These are phyloP conservation scores for Polymixis lichenea DNA, from an alignment of 2,888 invertebrate genomes.

Conservation along the genomic window DNA sequence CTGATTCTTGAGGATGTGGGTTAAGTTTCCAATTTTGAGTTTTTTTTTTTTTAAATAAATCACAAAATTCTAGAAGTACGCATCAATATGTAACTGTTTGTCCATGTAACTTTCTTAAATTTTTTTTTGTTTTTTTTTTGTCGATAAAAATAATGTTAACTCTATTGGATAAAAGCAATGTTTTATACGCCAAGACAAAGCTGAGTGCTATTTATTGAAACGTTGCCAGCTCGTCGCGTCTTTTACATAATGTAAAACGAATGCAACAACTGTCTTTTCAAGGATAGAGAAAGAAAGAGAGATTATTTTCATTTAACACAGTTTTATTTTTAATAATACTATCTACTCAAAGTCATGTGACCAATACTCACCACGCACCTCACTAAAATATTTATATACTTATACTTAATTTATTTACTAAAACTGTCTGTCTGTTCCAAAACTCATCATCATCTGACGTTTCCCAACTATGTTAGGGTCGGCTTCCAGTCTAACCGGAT, in stretches of 20 bases:
- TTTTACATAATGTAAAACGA: conserved; percentile 1
- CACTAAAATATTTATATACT: neutral
- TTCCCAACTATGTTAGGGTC: too few species aligned
- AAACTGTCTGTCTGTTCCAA: neutral
- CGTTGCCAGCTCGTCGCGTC: neutral
- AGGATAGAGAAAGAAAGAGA: neutral
- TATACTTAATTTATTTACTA: neutral
- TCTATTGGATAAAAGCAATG: neutral
- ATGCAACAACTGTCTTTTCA: neutral
- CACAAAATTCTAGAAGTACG: too few species aligned
- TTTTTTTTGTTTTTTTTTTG: too few species aligned
- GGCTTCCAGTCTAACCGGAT: too few species aligned
- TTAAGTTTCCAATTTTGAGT: conserved; percentile 25
- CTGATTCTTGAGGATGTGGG: conserved; percentile 57
- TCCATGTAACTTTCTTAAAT: too few species aligned
- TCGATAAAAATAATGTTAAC: neutral
- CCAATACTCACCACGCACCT: neutral
- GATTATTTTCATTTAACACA: neutral
- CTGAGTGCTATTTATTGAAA: conserved; percentile 2
- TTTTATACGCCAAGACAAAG: neutral
- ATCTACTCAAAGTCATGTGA: neutral
- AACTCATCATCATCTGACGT: too few species aligned
- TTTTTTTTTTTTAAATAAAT: neutral
- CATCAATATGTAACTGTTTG: neutral
- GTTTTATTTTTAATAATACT: neutral